These are phyloP conservation scores for Lymantria monacha DNA, from an alignment of 2,888 invertebrate genomes.

Conservation along the genomic window DNA sequence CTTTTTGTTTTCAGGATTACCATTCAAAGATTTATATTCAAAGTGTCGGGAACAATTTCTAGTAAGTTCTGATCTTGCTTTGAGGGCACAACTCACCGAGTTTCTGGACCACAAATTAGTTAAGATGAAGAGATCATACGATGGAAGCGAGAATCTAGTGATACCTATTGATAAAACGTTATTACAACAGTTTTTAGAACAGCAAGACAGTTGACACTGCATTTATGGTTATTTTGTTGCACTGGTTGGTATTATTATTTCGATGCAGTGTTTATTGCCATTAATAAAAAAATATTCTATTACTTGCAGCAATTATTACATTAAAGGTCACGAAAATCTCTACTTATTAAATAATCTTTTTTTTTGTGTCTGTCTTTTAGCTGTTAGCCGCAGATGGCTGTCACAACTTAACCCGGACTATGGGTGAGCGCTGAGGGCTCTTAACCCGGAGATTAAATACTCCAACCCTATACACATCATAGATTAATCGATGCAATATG, in stretches of 20 bases:
- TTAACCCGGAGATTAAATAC: no score
- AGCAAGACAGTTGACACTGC: conserved; percentile 62
- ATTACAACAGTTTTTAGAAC: conserved; percentile 89
- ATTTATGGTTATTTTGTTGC: background rate
- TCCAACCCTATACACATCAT: no score
- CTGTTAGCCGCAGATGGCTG: no score
- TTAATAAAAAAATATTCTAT: background rate
- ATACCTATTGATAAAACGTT: conserved; percentile 90
- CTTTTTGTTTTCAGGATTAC: conserved; percentile 84
- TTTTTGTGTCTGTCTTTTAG: no score
- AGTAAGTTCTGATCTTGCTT: conserved; percentile 94
- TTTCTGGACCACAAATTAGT: conserved; percentile 97
- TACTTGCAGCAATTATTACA: background rate
- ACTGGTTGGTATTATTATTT: background rate
- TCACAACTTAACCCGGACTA: no score
- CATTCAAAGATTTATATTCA: conserved; percentile 93
- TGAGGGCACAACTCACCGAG: conserved; percentile 96
- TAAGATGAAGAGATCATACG: conserved; percentile 88
- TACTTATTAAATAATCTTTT: no score
- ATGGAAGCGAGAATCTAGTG: conserved; percentile 90
- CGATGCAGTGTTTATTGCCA: background rate
- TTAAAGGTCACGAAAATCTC: no score
- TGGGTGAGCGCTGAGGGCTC: no score
- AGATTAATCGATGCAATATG: no score
- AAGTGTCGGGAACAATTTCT: conserved; percentile 93